Evolutionary conservation across 2,797 vertebrate species (phyloP).

Genomic region (Synanceia verrucosa): DNA sequence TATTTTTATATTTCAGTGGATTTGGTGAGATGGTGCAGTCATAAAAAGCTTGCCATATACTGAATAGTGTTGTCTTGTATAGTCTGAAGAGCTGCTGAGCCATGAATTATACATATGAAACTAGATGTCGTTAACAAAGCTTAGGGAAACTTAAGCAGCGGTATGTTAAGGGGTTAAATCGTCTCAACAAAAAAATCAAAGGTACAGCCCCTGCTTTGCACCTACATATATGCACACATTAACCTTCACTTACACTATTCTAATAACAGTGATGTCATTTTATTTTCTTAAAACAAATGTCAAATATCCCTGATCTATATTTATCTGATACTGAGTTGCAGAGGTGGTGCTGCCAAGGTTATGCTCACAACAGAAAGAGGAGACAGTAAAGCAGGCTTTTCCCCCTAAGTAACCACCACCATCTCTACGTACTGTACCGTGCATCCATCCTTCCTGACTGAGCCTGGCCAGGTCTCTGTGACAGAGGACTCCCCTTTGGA

Average conservation of each 20-base stretch:
- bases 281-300: conserved; percentile 30
- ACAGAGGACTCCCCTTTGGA: conserved; percentile 74
- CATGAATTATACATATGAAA: background rate
- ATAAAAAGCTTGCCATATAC: too few relatives aligned
- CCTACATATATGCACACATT: background rate
- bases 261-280: conserved; percentile 14
- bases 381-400: conserved; percentile 38
- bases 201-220: background rate
- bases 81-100: background rate
- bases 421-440: conserved; percentile 22
- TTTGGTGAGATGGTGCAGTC: background rate
- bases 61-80: too few relatives aligned
- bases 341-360: conserved; percentile 14
- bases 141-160: background rate
- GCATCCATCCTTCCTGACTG: conserved; percentile 36
- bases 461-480: conserved; percentile 66
- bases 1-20: background rate
- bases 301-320: conserved; percentile 17
- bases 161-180: background rate
- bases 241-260: background rate
- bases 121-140: background rate
- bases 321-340: conserved; percentile 7
- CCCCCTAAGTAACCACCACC: conserved; percentile 27
- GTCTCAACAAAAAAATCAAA: background rate
- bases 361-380: conserved; percentile 15